A percentile compares a stretch with the other conserved stretches of the same genome.
These are phyloP conservation scores for Phalacrocorax pelagicus DNA, from an alignment of 2,113 vertebrate species.

Conservation along the genomic window DNA sequence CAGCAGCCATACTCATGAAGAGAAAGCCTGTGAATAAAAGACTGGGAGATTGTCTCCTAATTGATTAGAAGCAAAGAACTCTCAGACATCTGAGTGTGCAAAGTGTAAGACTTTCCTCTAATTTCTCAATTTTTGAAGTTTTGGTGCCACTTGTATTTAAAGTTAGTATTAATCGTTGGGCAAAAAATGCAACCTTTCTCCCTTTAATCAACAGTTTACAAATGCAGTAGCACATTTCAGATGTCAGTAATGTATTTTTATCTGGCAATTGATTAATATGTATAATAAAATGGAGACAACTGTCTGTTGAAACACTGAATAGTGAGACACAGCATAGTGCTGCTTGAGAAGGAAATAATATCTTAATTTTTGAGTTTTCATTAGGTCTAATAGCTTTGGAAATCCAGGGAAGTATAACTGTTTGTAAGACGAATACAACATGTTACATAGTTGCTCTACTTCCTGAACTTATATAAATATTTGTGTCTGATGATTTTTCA, in stretches of 20 bases:
- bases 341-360: neutral
- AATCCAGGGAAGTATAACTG: slow-evolving; percentile 44
- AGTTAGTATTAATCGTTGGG: neutral
- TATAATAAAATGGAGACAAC: neutral
- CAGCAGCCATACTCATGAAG: neutral
- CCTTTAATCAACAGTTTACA: neutral
- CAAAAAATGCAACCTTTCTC: neutral
- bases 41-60: neutral
- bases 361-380: neutral
- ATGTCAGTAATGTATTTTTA: neutral
- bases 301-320: neutral
- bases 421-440: neutral
- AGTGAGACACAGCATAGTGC: neutral
- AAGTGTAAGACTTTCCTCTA: neutral
- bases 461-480: neutral
- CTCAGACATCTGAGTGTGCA: neutral
- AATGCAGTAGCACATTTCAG: neutral
- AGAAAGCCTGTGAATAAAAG: neutral
- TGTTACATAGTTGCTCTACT: neutral
- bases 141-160: neutral
- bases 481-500: neutral
- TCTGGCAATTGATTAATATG: neutral
- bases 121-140: neutral
- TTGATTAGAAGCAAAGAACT: neutral
- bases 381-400: slow-evolving; percentile 41